phyloP scores from a whole-genome alignment of 2,113 vertebrate genomes.

The Cathartes aura region DNA sequence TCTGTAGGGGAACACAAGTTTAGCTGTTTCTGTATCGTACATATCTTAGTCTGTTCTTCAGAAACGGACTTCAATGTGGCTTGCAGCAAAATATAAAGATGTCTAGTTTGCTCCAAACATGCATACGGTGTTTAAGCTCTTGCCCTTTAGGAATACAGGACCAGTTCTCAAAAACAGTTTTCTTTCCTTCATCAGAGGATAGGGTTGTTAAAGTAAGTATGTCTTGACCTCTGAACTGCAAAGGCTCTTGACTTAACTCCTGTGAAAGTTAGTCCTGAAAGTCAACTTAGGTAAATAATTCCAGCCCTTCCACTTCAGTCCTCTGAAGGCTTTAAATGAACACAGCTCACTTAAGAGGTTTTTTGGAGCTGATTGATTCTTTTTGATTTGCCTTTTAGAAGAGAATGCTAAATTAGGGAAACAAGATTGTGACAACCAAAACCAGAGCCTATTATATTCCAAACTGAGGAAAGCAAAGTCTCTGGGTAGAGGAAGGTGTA shows the following conservation, averaged over 20 bases:
- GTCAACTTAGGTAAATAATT: neutral
- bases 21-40: neutral
- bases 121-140: neutral
- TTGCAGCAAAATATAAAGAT: neutral
- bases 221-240: neutral
- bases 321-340: neutral
- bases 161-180: neutral
- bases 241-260: neutral
- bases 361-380: neutral
- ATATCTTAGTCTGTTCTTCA: neutral
- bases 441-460: neutral
- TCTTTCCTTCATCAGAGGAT: neutral
- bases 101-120: neutral
- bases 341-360: neutral
- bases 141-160: neutral
- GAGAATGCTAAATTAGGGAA: neutral
- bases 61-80: neutral
- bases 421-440: neutral
- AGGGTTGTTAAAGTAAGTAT: neutral
- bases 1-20: neutral
- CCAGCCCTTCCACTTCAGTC: neutral
- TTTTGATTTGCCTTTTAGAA: neutral
- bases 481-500: neutral
- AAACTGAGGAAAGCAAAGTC: neutral
- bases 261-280: neutral